Evolutionary conservation across 2,888 invertebrate genomes (phyloP).

Genomic region (Beris morrisii): DNA sequence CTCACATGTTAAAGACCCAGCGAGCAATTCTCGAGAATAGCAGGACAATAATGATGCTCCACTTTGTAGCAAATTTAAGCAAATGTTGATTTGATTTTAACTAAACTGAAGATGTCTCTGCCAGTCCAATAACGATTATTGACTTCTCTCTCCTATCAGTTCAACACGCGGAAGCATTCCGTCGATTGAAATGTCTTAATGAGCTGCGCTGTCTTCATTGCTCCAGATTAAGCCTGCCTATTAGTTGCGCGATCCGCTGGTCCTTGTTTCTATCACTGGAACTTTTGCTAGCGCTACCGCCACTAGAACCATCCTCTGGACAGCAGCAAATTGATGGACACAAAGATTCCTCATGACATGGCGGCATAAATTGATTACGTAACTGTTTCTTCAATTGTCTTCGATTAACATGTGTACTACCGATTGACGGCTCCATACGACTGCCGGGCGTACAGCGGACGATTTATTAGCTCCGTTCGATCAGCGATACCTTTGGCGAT

Average conservation of each 20-base stretch:
- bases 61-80: too few species aligned
- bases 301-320: constrained; percentile 11
- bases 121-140: not conserved
- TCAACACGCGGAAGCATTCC: constrained; percentile 27
- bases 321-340: constrained; percentile 30
- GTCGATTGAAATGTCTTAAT: constrained; percentile 28
- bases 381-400: constrained; percentile 36
- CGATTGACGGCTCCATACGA: constrained; percentile 37
- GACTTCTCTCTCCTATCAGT: constrained; percentile 18
- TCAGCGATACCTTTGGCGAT: constrained; percentile 31
- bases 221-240: constrained; percentile 23
- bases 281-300: not conserved
- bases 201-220: constrained; percentile 21
- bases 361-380: constrained; percentile 37
- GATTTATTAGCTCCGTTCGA: constrained; percentile 37
- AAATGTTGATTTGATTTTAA: too few species aligned
- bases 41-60: too few species aligned
- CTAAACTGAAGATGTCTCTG: too few species aligned
- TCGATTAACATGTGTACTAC: constrained; percentile 38
- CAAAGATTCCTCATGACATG: constrained; percentile 28
- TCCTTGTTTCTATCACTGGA: constrained; percentile 4
- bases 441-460: constrained; percentile 34
- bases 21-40: too few species aligned
- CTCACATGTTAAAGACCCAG: too few species aligned
- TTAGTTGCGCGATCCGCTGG: not conserved